A percentile compares a stretch with the other conserved stretches of the same genome.
Conservation (phyloP, 1,140 invertebrate species). For the Drosophila takahashii region DNA sequence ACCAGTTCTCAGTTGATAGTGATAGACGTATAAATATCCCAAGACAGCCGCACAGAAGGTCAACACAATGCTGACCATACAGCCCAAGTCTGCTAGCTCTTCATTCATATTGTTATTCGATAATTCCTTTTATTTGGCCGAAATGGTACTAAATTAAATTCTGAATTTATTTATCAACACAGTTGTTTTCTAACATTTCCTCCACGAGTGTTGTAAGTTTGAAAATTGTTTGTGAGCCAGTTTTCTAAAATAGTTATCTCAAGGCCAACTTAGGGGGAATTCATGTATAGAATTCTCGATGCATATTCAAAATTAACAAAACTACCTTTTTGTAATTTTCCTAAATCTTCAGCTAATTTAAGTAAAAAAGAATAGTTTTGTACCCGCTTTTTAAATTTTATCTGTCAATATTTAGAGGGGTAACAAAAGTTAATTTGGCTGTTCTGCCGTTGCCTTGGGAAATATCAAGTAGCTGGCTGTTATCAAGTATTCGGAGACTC, state of each 20-base stretch:
- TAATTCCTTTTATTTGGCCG: not conserved
- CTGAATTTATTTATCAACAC: not conserved
- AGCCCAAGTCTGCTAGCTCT: not conserved
- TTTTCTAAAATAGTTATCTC: not conserved
- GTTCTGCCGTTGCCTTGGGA: slow-evolving; percentile 6
- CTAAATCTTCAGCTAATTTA: too few species aligned
- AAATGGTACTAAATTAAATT: not conserved
- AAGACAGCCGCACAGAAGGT: not conserved
- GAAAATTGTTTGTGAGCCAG: not conserved
- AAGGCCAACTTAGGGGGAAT: not conserved
- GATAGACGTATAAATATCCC: slow-evolving; percentile 3
- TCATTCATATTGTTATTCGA: slow-evolving; percentile 9
- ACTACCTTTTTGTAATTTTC: too few species aligned
- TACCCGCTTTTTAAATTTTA: not conserved
- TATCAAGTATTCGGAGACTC: slow-evolving; percentile 36
- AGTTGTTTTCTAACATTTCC: not conserved
- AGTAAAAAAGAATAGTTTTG: not conserved
- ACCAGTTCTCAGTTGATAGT: not conserved
- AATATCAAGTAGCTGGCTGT: slow-evolving; percentile 47
- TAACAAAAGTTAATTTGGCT: slow-evolving; percentile 29
- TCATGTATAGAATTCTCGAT: too few species aligned
- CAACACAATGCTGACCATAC: slow-evolving; percentile 1
- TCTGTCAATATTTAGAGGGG: slow-evolving; percentile 44
- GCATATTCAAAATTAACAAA: too few species aligned
- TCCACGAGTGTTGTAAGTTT: not conserved